Conservation (phyloP, 1,140 invertebrate species). For the Neotoxoptera formosana region DNA sequence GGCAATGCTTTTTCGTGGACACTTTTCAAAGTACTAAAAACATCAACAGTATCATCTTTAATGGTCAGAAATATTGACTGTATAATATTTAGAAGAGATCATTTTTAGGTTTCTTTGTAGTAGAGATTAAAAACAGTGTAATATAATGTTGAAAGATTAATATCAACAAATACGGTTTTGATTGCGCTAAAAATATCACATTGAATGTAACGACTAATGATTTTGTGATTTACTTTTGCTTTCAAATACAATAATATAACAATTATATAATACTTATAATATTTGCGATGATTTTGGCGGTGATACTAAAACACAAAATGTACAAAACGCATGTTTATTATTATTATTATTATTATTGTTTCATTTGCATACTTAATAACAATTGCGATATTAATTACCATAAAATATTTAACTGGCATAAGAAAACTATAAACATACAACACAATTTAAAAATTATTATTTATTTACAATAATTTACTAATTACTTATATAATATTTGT, state of each 20-base stretch:
- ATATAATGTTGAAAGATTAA: not conserved
- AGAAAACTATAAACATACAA: not conserved
- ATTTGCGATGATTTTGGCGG: not conserved
- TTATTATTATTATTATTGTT: not conserved
- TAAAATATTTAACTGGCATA: not conserved
- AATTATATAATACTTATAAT: not conserved
- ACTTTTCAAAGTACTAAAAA: not conserved
- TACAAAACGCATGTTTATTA: not conserved
- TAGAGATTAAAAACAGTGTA: not conserved
- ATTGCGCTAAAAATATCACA: not conserved
- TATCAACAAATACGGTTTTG: not conserved
- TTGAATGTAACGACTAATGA: not conserved
- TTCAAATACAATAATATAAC: not conserved
- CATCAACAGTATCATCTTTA: not conserved
- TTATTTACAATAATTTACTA: not conserved
- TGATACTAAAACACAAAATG: not conserved
- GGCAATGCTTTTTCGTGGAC: not conserved
- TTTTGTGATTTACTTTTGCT: not conserved
- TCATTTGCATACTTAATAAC: not conserved
- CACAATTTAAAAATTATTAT: not conserved
- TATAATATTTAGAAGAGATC: not conserved
- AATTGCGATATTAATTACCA: not conserved
- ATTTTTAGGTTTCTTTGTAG: not conserved
- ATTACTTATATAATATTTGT: not conserved
- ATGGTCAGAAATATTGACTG: not conserved